Evolutionary conservation across 2,113 vertebrate species (phyloP), one percentile per base, ranked within the genome.

Genomic region (Electrona antarctica): DNA sequence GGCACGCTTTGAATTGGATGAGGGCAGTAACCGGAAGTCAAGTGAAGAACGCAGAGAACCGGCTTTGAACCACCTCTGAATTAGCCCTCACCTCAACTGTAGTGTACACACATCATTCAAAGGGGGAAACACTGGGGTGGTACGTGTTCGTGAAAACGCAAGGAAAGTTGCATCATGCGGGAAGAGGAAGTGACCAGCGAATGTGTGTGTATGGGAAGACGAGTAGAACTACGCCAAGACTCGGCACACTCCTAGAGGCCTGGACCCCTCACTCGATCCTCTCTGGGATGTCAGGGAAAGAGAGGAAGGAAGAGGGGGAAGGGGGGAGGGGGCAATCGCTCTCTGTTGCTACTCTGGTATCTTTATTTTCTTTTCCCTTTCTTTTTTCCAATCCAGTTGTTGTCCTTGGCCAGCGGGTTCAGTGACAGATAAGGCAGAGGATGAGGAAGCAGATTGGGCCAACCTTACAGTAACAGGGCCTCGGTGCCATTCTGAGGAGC

Each of bases 391-490:
- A 11, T 65, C 65, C 33, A 41, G 41, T 58, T 29, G 57, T 59
- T 59, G 15, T 21, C 63, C 51, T 63, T n/a, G 29, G 54, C 60
- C 6, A 0, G 9, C 63, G 49, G 8, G 57, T 59, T 59, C 8
- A 29, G 0, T 3, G 6, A 13, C 51, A 14, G 63, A 52, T 63
- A 9, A 50, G n/a, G 41, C 28, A 56, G 58, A 47, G 0, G 14
- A 75, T 6, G 68, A 60, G 47, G 58, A 79, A 61, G 67, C 46
- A 56, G 65, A 41, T 7, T 28, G 52, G 52, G 52, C n/a, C 52
- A 54, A n/a, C 12, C 7, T 54, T 13, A 13, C 52, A 12, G 52
- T 11, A 12, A 13, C 52, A n/a, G n/a, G n/a, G 52, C 52, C 10
- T 12, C 10, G 13, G 52, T 13, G 52, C 52, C 52, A 13, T 47